phyloP scores from a whole-genome alignment of 2,888 invertebrate species.

The Megamerina dolium region DNA sequence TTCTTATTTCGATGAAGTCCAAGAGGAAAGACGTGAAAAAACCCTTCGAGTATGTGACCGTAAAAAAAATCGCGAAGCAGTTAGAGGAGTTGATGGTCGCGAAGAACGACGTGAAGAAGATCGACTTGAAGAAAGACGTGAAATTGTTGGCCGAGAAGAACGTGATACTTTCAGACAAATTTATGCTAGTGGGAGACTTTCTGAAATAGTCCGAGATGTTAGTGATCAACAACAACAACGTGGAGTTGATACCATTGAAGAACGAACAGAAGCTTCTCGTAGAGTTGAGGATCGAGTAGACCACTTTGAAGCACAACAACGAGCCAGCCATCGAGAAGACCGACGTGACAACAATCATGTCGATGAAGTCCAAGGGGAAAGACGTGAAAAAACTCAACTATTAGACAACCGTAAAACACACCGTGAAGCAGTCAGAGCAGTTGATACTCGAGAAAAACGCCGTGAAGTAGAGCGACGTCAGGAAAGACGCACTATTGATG shows the following conservation, averaged over 20 bases:
- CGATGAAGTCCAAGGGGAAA: background rate
- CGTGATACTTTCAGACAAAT: too few species aligned
- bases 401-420: background rate
- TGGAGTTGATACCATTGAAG: too few species aligned
- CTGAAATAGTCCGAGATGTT: too few species aligned
- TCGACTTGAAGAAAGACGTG: background rate
- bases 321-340: constrained; percentile 1
- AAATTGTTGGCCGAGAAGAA: background rate
- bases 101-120: background rate
- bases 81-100: background rate
- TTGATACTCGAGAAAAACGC: background rate
- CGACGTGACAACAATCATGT: background rate
- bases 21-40: constrained; percentile 4
- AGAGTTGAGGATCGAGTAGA: background rate
- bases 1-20: background rate
- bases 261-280: background rate
- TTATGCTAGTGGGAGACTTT: background rate
- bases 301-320: background rate
- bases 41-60: background rate
- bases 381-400: background rate
- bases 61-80: background rate
- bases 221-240: too few species aligned
- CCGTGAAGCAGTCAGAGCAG: background rate
- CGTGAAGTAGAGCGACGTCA: too few species aligned
- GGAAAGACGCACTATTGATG: too few species aligned